Evolutionary conservation across 2,113 vertebrate genomes (phyloP).

Genomic region (Sylvicapra grimmia): DNA sequence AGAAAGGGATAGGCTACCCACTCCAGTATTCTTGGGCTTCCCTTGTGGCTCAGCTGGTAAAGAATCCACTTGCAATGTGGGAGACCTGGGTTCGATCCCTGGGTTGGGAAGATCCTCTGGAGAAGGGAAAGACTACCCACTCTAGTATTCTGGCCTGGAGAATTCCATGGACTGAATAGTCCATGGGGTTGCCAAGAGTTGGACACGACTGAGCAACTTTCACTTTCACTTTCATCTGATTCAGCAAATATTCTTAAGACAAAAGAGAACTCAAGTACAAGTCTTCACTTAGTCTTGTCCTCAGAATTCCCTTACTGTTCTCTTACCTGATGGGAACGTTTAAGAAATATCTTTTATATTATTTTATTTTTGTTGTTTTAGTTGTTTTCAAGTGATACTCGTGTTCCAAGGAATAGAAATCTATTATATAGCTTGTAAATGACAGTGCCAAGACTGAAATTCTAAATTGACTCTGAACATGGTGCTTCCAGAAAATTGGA

Average conservation of each 20-base stretch:
- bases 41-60: background rate
- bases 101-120: background rate
- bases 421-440: background rate
- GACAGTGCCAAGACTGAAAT: background rate
- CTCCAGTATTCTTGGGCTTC: background rate
- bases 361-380: background rate
- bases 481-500: background rate
- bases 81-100: background rate
- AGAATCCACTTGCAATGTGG: background rate
- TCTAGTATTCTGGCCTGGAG: background rate
- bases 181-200: background rate
- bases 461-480: background rate
- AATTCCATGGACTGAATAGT: background rate
- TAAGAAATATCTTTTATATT: background rate
- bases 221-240: background rate
- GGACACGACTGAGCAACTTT: background rate
- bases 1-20: background rate
- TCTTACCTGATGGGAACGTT: background rate
- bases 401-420: background rate
- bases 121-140: background rate
- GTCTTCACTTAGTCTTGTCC: background rate
- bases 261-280: background rate
- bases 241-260: slow-evolving; percentile 5
- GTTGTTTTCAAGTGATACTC: background rate
- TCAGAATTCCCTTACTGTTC: background rate